These are phyloP conservation scores for Carterocephalus palaemon DNA, from an alignment of 2,888 invertebrate genomes.

Conservation along the genomic window DNA sequence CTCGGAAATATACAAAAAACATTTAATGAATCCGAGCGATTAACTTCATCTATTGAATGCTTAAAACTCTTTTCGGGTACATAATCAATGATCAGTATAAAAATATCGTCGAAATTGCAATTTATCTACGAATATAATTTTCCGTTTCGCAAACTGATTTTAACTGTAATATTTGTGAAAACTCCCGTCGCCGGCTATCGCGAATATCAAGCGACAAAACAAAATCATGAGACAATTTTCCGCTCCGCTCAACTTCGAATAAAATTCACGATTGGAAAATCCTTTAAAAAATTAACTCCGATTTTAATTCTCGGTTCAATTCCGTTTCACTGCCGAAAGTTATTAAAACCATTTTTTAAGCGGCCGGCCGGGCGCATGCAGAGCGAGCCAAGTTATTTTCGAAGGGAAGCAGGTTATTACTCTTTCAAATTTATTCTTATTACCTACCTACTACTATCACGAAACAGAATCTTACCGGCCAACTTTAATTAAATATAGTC, in stretches of 20 bases:
- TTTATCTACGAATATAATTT: neutral
- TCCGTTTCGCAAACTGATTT: neutral
- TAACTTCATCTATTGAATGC: neutral
- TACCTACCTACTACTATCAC: slow-evolving; percentile 39
- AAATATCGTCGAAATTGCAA: neutral
- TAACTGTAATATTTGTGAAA: neutral
- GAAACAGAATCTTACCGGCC: slow-evolving; percentile 42
- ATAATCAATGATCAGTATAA: neutral
- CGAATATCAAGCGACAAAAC: slow-evolving; percentile 17
- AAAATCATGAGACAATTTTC: slow-evolving; percentile 24
- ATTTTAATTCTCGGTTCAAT: slow-evolving; percentile 23
- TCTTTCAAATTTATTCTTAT: slow-evolving; percentile 38
- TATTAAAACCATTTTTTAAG: slow-evolving; percentile 24
- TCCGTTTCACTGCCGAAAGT: slow-evolving; percentile 16
- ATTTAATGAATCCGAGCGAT: neutral
- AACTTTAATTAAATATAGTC: slow-evolving; percentile 66
- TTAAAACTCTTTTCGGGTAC: neutral
- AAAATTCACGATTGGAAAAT: slow-evolving; percentile 25
- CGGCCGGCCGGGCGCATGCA: slow-evolving; percentile 6
- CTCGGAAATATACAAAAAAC: too few relatives aligned
- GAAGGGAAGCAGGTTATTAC: slow-evolving; percentile 27
- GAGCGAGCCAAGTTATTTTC: slow-evolving; percentile 22
- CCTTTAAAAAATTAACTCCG: slow-evolving; percentile 25
- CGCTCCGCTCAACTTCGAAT: slow-evolving; percentile 18
- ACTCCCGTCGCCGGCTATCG: slow-evolving; percentile 1